These are phyloP conservation scores for Perizoma affinitatum DNA, from an alignment of 2,888 invertebrate genomes.

Conservation along the genomic window DNA sequence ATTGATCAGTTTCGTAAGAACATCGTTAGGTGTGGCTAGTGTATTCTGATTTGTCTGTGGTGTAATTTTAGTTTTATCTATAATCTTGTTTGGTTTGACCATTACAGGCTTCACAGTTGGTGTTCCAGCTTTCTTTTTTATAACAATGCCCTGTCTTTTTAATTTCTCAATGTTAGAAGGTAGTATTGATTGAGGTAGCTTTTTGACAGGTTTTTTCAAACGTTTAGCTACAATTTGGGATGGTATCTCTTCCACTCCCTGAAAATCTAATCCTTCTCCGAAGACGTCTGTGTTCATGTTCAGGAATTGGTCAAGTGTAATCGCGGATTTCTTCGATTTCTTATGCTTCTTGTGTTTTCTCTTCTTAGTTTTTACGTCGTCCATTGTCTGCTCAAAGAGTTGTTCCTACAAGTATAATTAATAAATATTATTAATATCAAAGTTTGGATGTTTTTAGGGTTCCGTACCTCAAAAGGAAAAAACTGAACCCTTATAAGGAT, in stretches of 20 bases:
- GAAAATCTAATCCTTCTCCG: conserved; percentile 74
- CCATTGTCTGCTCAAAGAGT: conserved; percentile 69
- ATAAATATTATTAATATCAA: background rate
- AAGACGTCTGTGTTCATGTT: conserved; percentile 81
- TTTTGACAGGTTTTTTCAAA: conserved; percentile 54
- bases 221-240: conserved; percentile 67
- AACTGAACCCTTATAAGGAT: too few species aligned
- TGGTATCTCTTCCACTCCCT: conserved; percentile 78
- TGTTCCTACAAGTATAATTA: conserved; percentile 63
- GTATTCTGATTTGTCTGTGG: conserved; percentile 30
- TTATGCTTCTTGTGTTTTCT: conserved; percentile 79
- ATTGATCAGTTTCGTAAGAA: conserved; percentile 68
- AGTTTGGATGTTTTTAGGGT: too few species aligned
- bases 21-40: conserved; percentile 58
- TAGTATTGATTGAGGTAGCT: conserved; percentile 46
- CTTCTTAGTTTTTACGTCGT: conserved; percentile 53
- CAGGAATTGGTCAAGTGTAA: conserved; percentile 77
- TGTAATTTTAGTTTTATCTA: conserved; percentile 19
- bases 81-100: conserved; percentile 11
- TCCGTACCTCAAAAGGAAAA: too few species aligned
- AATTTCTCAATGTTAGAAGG: conserved; percentile 68
- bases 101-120: conserved; percentile 23
- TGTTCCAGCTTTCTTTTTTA: conserved; percentile 59
- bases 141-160: conserved; percentile 70
- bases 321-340: conserved; percentile 74